Base-by-base conservation (phyloP, 2,888 invertebrate species). In the Rutpela maculata region DNA sequence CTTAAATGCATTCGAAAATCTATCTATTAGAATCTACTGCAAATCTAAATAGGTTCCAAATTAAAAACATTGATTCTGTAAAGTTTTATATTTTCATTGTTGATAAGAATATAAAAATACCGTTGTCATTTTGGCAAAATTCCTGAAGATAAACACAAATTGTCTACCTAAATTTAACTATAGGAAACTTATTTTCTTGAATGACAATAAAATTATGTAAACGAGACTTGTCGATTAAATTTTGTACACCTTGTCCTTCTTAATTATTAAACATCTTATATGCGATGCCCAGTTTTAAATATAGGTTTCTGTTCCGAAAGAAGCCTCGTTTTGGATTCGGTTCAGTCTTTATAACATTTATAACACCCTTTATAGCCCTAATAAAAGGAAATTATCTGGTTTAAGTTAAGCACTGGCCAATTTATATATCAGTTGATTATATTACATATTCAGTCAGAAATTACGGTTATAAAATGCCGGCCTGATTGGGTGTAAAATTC, bases 401-500 rank as follows among this genome's bases (percentile, higher is more conserved):
- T 69, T 69, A 69, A 57, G 59, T 56, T 57, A 57, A 69, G 31
- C 57, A 59, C 69, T 69, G 69, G 31, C 56, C 69, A 69, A 31
- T 57, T 68, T 68, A 57, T 68, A 17, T 56, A 22, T 68, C 43
- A 57, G 57, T 68, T 35, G 57, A 69, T 57, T 57, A 59, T 69
- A 69, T 59, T 69, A 56, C 59, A 56, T 69, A 57, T 69, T 69
- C 69, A 59, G 17, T 38, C 59, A 59, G 69, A 38, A 69, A 69
- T 69, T 31, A 59, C 69, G 69, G 69, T 69, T 69, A 57, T 69
- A 69, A 69, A 57, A 18, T 60, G 70, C 15, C 35, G 43, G 60
- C 43, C 50, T 70, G 60, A 70, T 60, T 70, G 70, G 60, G 60
- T 70, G 70, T 60, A 70, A 70, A 70, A 70, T 59, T 60, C 43